A percentile compares a stretch with the other conserved stretches of the same genome.
phyloP scores from a whole-genome alignment of 2,113 vertebrate species.

The Menidia beryllina region DNA sequence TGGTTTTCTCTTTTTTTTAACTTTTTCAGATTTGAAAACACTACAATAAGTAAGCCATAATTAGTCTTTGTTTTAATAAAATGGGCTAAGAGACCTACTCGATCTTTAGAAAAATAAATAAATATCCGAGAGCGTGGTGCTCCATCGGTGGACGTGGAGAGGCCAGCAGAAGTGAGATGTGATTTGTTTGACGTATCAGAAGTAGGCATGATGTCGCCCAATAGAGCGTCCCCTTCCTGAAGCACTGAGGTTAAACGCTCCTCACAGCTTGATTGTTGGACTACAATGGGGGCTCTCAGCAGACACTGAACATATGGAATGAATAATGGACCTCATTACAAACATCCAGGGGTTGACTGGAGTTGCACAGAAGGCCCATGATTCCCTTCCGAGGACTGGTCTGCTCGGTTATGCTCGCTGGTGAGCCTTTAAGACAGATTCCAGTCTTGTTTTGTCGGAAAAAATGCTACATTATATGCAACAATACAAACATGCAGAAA shows the following conservation, averaged over 20 bases:
- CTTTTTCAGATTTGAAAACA: neutral
- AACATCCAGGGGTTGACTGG: constrained; percentile 82
- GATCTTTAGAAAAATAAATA: neutral
- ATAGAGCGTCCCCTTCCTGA: constrained; percentile 77
- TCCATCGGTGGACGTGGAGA: constrained; percentile 37
- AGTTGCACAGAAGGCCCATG: constrained; percentile 75
- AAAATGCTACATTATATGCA: constrained; percentile 5
- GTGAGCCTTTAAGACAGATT: constrained; percentile 12
- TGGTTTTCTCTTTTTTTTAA: neutral
- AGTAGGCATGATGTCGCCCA: constrained; percentile 78
- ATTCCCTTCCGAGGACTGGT: constrained; percentile 52
- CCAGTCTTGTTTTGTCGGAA: constrained; percentile 8
- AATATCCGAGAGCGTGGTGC: no score
- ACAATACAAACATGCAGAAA: neutral
- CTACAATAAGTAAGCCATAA: neutral
- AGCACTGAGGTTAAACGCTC: constrained; percentile 74
- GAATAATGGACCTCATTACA: constrained; percentile 84
- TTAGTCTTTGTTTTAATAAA: neutral
- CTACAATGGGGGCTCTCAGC: constrained; percentile 78
- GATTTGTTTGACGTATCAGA: constrained; percentile 68
- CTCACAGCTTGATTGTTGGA: constrained; percentile 73
- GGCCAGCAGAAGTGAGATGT: constrained; percentile 30
- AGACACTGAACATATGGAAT: constrained; percentile 84
- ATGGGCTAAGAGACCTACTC: neutral
- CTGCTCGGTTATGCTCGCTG: constrained; percentile 23